Base-by-base conservation (phyloP, 1,140 invertebrate genomes). In the Zaprionus ghesquierei region DNA sequence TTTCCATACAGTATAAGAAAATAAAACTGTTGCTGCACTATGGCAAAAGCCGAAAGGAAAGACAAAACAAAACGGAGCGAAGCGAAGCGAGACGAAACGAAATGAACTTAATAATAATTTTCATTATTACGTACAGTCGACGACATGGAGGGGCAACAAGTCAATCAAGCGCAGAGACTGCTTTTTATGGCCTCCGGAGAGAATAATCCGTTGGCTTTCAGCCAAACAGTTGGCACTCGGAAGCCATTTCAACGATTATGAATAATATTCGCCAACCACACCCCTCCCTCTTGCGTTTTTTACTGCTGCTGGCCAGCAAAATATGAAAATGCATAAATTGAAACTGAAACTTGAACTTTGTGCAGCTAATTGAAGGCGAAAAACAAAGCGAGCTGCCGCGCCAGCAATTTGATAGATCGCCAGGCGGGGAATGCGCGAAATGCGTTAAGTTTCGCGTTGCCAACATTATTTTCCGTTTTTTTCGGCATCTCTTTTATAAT, bases 301-400 rank as follows among this genome's bases (percentile, higher is more conserved):
- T 41, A 15, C 35, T 33, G 13, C 23, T 22, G 15, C 3, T 4
- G 15, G 73, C 62, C n/a, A n/a, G n/a, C n/a, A n/a, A n/a, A 65
- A 71, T 69, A 75, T 85, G 63, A 81, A 85, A 85, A 81, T 77
- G 62, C 63, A 87, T 81, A 85, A 85, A 85, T 81, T 77, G 68
- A 75, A 81, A 87, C 76, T 86, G 79, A 78, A 78, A 70, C 70
- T 78, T 82, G 70, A 81, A 87, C 82, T 85, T 81, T 81, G 75
- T 87, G 69, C 58, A 77, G 81, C 81, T 84, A 85, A 85, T 85
- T 85, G 81, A 78, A 87, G 46, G 51, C 64, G 31, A 46, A 46
- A 70, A 77, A 78, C 15, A 41, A 50, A 50, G 3, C 41, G 35
- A 22, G 10, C 61, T 51, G 81, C 51, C 51, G 38, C 41, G 56